Evolutionary conservation across 1,140 invertebrate genomes (phyloP).

Genomic region (Zophobas morio): DNA sequence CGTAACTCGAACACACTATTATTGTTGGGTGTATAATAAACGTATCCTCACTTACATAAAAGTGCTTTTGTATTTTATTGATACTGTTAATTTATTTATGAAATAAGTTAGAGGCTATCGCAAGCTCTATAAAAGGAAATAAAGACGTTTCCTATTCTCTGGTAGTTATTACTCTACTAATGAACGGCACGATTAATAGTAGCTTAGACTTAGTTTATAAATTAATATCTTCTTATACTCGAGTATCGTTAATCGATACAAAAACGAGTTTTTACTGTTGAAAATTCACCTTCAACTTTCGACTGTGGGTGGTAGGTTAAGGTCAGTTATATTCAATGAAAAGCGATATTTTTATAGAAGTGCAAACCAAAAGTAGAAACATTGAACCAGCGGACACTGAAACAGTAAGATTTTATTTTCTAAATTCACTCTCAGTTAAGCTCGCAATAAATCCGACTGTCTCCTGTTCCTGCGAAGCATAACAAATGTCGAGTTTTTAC

Average conservation of each 20-base stretch:
- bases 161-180: conserved; percentile 5
- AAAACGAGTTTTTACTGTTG: background rate
- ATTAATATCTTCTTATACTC: background rate
- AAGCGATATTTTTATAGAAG: background rate
- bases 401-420: no score
- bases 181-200: background rate
- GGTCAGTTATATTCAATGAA: background rate
- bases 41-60: conserved; percentile 16
- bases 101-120: conserved; percentile 35
- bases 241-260: background rate
- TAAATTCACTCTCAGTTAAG: no score
- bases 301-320: conserved; percentile 20
- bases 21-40: conserved; percentile 7
- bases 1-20: conserved; percentile 10
- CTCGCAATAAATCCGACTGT: no score
- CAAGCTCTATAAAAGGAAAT: conserved; percentile 18
- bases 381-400: no score
- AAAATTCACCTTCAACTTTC: background rate
- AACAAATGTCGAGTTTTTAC: no score
- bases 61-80: conserved; percentile 19
- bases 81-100: conserved; percentile 32
- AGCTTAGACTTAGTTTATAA: background rate
- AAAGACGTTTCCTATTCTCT: conserved; percentile 15
- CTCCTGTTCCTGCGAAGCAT: no score
- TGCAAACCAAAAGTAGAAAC: no score